A percentile compares a stretch with the other conserved stretches of the same genome.
These are phyloP conservation scores for Hydra vulgaris DNA, from an alignment of 30 jellyfish, hydroid and myxozoan species.

Conservation along the genomic window DNA sequence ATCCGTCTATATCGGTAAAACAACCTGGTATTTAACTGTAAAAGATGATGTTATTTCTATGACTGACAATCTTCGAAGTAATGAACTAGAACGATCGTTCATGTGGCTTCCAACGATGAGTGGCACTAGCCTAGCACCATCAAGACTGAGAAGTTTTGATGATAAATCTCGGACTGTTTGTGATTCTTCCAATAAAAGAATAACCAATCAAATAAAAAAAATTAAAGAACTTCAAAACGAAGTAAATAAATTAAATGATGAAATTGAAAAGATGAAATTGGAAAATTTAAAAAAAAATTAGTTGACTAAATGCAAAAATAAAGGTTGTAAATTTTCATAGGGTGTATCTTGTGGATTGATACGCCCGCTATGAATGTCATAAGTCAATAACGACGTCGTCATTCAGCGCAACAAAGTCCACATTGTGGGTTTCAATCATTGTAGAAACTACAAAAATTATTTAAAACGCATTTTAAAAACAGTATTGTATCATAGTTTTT, in stretches of 20 bases:
- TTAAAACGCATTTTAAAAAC: background rate
- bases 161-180: background rate
- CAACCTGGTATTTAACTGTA: slow-evolving; percentile 8
- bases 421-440: too few species aligned
- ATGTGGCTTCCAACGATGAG: slow-evolving; percentile 31
- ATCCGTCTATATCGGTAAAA: slow-evolving; percentile 7
- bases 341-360: background rate
- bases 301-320: background rate
- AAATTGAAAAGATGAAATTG: background rate
- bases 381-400: background rate
- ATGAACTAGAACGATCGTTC: slow-evolving; percentile 18
- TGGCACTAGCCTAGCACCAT: background rate
- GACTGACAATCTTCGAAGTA: background rate
- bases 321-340: background rate
- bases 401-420: background rate
- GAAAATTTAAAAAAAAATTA: too few species aligned
- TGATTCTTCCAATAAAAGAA: slow-evolving; percentile 1
- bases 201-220: background rate
- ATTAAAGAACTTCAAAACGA: background rate
- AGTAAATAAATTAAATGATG: background rate
- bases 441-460: background rate
- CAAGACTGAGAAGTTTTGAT: background rate
- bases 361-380: background rate
- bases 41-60: background rate
- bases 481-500: background rate